Conservation (phyloP, 1,140 invertebrate species). For the Drosophila virilis region DNA sequence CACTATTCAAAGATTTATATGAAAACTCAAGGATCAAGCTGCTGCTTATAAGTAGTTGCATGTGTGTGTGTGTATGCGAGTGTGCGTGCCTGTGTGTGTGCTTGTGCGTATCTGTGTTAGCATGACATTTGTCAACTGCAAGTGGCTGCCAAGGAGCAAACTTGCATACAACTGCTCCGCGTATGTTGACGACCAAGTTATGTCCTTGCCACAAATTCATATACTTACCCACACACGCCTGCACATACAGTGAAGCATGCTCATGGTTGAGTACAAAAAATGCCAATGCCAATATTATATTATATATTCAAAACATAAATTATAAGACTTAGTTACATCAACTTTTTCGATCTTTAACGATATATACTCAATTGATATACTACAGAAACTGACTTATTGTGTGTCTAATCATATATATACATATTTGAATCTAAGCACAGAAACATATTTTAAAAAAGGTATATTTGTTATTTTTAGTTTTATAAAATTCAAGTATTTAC, state of each 20-base stretch:
- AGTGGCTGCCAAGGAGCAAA: constrained; percentile 61
- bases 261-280: not conserved
- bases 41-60: constrained; percentile 30
- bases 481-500: too few species aligned
- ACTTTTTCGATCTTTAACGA: too few species aligned
- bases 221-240: constrained; percentile 14
- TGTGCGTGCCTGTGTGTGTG: constrained; percentile 19
- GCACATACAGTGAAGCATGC: constrained; percentile 25
- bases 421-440: too few species aligned
- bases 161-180: constrained; percentile 43
- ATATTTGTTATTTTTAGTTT: too few species aligned
- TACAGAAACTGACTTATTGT: too few species aligned
- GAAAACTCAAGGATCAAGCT: constrained; percentile 70
- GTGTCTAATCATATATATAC: too few species aligned
- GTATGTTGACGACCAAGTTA: constrained; percentile 70
- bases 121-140: constrained; percentile 75
- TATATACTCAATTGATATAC: too few species aligned
- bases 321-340: too few species aligned
- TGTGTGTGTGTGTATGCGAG: constrained; percentile 3
- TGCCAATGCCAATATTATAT: too few species aligned
- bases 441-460: too few species aligned
- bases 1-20: constrained; percentile 70
- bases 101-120: constrained; percentile 49
- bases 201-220: constrained; percentile 63
- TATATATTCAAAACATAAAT: too few species aligned